Evolutionary conservation across 23 tunicate species (phyloP), one percentile per base, ranked within the genome.

Genomic region (Phallusia fumigata): DNA sequence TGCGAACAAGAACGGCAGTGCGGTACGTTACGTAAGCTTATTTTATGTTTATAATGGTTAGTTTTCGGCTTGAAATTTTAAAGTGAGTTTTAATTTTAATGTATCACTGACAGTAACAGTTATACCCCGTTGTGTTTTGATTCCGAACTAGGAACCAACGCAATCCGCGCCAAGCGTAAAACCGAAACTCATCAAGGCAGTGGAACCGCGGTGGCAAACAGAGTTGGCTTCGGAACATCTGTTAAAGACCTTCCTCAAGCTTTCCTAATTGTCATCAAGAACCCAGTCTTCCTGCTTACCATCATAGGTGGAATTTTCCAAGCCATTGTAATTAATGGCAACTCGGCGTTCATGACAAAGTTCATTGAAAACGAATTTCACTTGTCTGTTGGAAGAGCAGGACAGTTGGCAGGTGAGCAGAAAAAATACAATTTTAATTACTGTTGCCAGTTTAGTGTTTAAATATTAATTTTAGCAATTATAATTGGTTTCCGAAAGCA

Each of bases 271-370:
- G 31, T 92, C 86, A 30, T 90, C 21, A 81, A 75, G 33, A 92
- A 92, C 58, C 97, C 97, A 0, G 88, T 91, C 0, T 87, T 81
- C 12, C 33, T 81, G 69, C 44, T 84, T 19, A 64, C 76, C 26
- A 80, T 78, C 19, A 31, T 88, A 19, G 97, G 90, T 13, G 97
- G 97, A 19, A 47, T 83, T 33, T 64, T 78, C 18, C 90, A 87
- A 75, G 82, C 86, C 0, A 44, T 88, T 6, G 51, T 93, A 32
- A 85, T 93, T 28, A 86, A 77, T 65, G 96, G 96, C 22, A 74
- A 87, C n/a, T 87, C 95, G 19, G 96, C 99, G 3, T 95, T 95
- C 72, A 31, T 93, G 49, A 85, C 99, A n/a, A 95, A 95, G 69
- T 80, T 91, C 0, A 80, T 91, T 44, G 96, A 95, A 69, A 87